These are phyloP conservation scores for Microtus pennsylvanicus DNA, from an alignment of 2,113 vertebrate genomes.

Conservation along the genomic window DNA sequence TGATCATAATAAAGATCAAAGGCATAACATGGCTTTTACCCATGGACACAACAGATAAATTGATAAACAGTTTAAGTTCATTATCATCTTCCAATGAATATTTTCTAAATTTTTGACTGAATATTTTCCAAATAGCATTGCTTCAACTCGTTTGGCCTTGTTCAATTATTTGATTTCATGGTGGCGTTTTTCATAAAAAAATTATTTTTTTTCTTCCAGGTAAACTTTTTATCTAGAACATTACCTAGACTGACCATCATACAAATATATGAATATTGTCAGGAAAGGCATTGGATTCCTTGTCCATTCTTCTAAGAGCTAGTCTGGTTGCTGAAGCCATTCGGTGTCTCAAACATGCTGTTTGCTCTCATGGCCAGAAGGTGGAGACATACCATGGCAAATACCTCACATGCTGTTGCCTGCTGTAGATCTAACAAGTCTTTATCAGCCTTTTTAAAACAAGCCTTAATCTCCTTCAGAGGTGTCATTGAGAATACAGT, in stretches of 20 bases:
- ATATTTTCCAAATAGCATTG: not conserved
- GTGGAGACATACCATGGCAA: slow-evolving; percentile 70
- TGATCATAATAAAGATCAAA: not conserved
- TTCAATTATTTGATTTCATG: not conserved
- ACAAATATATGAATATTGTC: not conserved
- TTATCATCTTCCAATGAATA: not conserved
- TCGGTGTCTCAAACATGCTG: not conserved
- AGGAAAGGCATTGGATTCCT: not conserved
- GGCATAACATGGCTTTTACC: not conserved
- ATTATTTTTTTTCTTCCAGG: not conserved
- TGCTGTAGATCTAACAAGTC: not conserved
- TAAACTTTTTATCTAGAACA: not conserved
- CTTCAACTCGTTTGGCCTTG: not conserved
- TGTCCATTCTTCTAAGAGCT: not conserved
- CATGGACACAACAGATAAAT: not conserved
- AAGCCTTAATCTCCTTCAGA: not conserved
- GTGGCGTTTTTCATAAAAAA: slow-evolving; percentile 27
- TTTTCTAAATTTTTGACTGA: not conserved
- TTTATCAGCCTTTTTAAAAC: not conserved
- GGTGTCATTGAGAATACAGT: not conserved
- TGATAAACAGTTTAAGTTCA: not conserved
- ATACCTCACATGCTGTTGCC: not conserved
- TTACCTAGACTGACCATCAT: not conserved
- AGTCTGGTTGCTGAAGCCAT: not conserved
- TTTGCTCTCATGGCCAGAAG: slow-evolving; percentile 70